A percentile compares a stretch with the other conserved stretches of the same genome.
Conservation (phyloP, 2,113 vertebrate genomes). For the Malurus alboscapulatus region DNA sequence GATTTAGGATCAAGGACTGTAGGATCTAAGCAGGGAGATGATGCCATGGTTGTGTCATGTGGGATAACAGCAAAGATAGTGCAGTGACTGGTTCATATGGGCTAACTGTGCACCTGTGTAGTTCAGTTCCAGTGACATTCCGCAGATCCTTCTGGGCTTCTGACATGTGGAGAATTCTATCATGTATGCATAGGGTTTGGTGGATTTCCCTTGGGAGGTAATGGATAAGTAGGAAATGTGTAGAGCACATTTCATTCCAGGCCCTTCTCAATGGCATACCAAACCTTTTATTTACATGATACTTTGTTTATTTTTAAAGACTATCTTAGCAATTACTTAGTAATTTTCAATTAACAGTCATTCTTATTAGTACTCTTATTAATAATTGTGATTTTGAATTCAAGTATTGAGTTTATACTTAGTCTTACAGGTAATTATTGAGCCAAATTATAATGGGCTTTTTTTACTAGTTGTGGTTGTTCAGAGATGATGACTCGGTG, state of each 20-base stretch:
- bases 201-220: neutral
- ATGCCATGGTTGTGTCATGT: rapidly evolving
- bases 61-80: neutral
- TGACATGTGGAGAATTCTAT: neutral
- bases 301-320: neutral
- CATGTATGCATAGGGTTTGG: neutral
- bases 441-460: neutral
- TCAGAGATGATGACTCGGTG: neutral
- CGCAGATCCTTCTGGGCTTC: neutral
- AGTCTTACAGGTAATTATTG: neutral
- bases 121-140: neutral
- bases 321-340: neutral
- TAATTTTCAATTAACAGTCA: neutral
- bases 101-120: neutral
- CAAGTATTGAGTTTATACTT: neutral
- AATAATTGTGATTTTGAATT: neutral
- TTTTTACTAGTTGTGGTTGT: neutral
- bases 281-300: neutral
- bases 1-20: neutral
- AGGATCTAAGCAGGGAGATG: neutral
- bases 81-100: neutral
- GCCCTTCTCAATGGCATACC: neutral
- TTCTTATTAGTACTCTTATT: neutral
- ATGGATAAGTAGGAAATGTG: neutral
- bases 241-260: neutral